Evolutionary conservation across 2,113 vertebrate species (phyloP).

Genomic region (Fulica atra): DNA sequence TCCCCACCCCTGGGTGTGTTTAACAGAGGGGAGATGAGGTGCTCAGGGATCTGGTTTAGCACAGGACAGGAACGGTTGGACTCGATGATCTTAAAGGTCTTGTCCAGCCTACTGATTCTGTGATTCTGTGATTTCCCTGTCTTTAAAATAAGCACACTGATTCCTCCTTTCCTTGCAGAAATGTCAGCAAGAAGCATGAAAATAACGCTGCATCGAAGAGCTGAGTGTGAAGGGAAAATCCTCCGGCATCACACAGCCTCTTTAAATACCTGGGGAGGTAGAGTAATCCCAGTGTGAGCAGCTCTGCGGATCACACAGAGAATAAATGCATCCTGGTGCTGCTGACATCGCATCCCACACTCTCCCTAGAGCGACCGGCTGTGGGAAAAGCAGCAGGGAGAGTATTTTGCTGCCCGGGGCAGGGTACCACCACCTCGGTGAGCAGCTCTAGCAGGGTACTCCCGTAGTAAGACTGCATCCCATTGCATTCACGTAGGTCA

Average conservation of each 20-base stretch:
- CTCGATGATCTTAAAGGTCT: too few species aligned
- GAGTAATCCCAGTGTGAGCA: fast-evolving
- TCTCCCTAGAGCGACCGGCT: not conserved
- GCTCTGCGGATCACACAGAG: not conserved
- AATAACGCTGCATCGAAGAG: fast-evolving
- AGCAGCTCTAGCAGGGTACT: not conserved
- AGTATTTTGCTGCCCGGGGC: not conserved
- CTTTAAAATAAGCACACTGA: not conserved
- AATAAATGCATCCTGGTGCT: fast-evolving
- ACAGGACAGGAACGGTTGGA: too few species aligned
- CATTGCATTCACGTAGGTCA: fast-evolving
- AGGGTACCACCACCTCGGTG: not conserved
- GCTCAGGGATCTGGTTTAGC: too few species aligned
- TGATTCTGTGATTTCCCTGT: too few species aligned
- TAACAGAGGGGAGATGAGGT: too few species aligned
- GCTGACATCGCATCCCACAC: not conserved
- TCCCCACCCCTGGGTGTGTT: too few species aligned
- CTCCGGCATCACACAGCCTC: not conserved
- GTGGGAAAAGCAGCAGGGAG: not conserved
- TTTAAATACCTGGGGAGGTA: not conserved
- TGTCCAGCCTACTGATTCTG: too few species aligned
- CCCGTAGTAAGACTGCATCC: fast-evolving
- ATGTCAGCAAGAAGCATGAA: not conserved
- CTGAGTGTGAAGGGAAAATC: not conserved
- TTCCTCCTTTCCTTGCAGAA: not conserved